A percentile compares a stretch with the other conserved stretches of the same genome.
phyloP scores from a whole-genome alignment of 2,888 invertebrate genomes.

The Sarcophaga carnaria region DNA sequence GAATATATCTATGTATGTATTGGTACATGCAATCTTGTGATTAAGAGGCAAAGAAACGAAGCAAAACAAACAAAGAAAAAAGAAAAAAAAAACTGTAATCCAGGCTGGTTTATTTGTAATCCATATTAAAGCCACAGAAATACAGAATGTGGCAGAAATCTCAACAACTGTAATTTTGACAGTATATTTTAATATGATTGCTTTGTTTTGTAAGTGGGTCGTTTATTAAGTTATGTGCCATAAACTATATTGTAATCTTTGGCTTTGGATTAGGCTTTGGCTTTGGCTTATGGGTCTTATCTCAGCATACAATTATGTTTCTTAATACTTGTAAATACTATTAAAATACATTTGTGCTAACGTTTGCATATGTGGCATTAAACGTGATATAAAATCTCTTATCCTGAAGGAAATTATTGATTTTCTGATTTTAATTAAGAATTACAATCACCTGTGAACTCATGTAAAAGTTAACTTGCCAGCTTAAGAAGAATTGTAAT shows the following conservation, averaged over 20 bases:
- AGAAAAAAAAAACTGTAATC: too few relatives aligned
- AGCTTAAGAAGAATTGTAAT: too few relatives aligned
- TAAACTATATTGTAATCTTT: neutral
- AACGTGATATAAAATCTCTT: too few relatives aligned
- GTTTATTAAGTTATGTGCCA: conserved; percentile 4
- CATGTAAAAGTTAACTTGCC: too few relatives aligned
- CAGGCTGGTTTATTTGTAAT: conserved; percentile 4
- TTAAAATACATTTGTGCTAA: neutral
- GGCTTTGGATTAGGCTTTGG: neutral
- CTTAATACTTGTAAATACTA: neutral
- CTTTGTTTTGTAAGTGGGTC: conserved; percentile 13
- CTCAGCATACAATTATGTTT: neutral
- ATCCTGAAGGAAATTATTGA: too few relatives aligned
- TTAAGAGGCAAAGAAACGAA: conserved; percentile 10
- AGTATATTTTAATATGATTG: conserved; percentile 18
- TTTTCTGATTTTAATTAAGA: too few relatives aligned
- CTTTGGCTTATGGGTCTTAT: neutral
- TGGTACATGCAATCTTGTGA: conserved; percentile 32
- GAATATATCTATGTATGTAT: neutral
- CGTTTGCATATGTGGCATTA: too few relatives aligned
- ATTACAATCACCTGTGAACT: too few relatives aligned
- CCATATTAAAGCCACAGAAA: conserved; percentile 23
- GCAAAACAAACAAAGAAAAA: too few relatives aligned
- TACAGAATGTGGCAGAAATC: conserved; percentile 17
- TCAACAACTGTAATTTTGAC: conserved; percentile 59